Evolutionary conservation across 2,113 vertebrate species (phyloP).

Genomic region (Okapia johnstoni): DNA sequence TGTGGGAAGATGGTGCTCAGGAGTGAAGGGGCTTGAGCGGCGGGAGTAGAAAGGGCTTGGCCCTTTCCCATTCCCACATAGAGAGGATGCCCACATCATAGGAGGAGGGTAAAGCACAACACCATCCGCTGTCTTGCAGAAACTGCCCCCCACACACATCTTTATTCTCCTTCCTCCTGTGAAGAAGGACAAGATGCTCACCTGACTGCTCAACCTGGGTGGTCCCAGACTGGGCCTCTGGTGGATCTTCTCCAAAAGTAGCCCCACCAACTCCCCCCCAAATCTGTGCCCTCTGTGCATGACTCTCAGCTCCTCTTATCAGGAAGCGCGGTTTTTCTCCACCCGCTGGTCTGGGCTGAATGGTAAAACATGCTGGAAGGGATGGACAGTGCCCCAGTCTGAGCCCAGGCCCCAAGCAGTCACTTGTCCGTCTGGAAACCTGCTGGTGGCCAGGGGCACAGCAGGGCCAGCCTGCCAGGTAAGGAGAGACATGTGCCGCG

Average conservation of each 20-base stretch:
- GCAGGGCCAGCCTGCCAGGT: background rate
- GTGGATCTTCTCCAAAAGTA: background rate
- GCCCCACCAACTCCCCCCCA: fast-evolving
- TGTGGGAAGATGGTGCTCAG: fast-evolving
- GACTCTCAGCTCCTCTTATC: background rate
- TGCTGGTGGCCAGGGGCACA: no score
- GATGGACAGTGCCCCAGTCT: fast-evolving
- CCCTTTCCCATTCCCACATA: fast-evolving
- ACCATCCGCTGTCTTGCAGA: fast-evolving
- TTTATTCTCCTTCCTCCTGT: background rate
- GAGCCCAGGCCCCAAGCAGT: background rate
- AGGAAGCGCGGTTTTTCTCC: background rate
- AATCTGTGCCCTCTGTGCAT: fast-evolving
- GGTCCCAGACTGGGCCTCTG: fast-evolving
- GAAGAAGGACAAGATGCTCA: fast-evolving
- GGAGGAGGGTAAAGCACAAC: fast-evolving
- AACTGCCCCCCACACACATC: fast-evolving
- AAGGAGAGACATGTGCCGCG: fast-evolving
- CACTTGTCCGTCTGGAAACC: background rate
- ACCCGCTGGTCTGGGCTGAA: fast-evolving
- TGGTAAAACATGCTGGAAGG: fast-evolving
- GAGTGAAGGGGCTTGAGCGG: fast-evolving
- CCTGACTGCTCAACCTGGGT: fast-evolving
- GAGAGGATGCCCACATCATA: fast-evolving
- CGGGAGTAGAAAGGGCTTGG: fast-evolving